Conservation (phyloP, 1,140 invertebrate species). For the Microplitis demolitor region DNA sequence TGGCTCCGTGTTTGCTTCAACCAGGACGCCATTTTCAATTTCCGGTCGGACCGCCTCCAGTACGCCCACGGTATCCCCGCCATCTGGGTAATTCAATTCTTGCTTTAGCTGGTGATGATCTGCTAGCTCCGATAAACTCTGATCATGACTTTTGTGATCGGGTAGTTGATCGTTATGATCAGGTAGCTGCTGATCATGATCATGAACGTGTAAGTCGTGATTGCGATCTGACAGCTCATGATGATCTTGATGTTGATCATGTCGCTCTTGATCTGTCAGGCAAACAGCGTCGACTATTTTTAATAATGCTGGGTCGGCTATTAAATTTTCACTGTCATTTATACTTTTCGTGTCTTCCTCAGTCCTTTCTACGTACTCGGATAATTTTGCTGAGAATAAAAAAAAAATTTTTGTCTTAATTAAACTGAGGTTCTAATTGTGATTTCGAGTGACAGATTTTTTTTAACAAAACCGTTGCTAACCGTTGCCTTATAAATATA, state of each 20-base stretch:
- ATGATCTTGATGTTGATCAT: no score
- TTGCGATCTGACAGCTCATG: slow-evolving; percentile 28
- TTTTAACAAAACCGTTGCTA: no score
- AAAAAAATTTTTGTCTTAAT: no score
- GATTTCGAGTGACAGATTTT: not conserved
- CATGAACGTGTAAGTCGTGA: slow-evolving; percentile 5
- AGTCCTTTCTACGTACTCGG: no score
- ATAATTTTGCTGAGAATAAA: not conserved
- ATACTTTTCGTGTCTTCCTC: no score
- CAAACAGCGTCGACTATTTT: no score
- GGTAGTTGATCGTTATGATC: not conserved
- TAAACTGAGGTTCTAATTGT: no score
- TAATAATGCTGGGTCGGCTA: no score
- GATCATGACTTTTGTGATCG: slow-evolving; percentile 19
- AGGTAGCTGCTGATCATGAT: not conserved
- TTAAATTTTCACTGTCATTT: no score
- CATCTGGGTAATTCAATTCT: slow-evolving; percentile 43
- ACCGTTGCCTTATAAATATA: no score
- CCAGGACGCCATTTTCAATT: slow-evolving; percentile 58
- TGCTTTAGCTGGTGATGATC: slow-evolving; percentile 37
- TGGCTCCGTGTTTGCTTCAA: slow-evolving; percentile 38
- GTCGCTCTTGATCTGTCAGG: no score
- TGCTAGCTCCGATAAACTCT: slow-evolving; percentile 25
- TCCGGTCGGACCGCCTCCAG: slow-evolving; percentile 57
- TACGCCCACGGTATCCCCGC: slow-evolving; percentile 55